Base-by-base conservation (phyloP, 2,113 vertebrate species). In the Cyprinus carpio region DNA sequence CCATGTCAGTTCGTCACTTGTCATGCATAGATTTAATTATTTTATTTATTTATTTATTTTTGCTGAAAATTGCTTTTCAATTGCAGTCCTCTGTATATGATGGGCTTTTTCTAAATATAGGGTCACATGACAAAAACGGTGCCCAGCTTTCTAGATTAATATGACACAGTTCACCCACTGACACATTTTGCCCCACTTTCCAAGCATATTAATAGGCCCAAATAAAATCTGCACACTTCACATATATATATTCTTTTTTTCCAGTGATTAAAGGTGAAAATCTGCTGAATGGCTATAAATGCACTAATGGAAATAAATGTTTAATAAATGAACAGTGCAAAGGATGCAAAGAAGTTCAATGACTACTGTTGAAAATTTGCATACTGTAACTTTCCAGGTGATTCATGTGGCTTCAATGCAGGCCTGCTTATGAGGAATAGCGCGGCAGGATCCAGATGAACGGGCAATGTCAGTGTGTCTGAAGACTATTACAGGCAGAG, bases 401-500 rank as follows among this genome's bases (percentile, higher is more conserved):
- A 56, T 77, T 56, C 27, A 29, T 4, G 12, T 4, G 34, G 58
- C 56, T 46, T 76, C 71, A 72, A 84, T 74, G 69, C 64, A 67
- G n/a, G 58, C 49, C 74, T 87, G 77, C 67, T 37, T 37, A 62
- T 79, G 75, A 81, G 54, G n/a, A 81, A 81, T 20, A 54, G 56
- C 29, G 6, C 6, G 3, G 60, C 75, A 37, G 56, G 4, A 43
- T 49, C 29, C n/a, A 84, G 65, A 84, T 76, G 84, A 37, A 51
- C 62, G 8, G 49, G 10, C 10, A 4, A 34, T 82, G 83, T 77
- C 86, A 67, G 54, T 60, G 25, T 49, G 77, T 65, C 78, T 60
- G 78, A 82, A 58, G 67, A 84, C 82, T 75, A 71, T 85, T 84
- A 84, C 54, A 79, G 62, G 71, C 23, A 49, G 51, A 72, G 23